Percentiles rank a stretch among this genome's conserved stretches.
phyloP scores from a whole-genome alignment of 2,113 vertebrate species.

The Gavialis gangeticus region DNA sequence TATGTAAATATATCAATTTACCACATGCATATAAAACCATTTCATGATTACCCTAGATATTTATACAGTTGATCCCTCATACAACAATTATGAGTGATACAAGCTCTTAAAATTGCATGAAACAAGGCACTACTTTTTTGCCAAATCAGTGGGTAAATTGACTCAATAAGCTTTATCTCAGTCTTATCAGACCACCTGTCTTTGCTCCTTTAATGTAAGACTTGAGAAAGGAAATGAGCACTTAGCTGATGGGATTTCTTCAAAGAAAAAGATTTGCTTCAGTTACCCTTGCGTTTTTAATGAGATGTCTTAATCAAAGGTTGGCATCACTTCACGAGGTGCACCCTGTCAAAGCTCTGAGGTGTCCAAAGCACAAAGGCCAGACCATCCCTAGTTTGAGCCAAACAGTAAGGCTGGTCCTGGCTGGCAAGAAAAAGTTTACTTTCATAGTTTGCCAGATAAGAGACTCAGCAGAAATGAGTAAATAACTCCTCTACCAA shows the following conservation, averaged over 20 bases:
- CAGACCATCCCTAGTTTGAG: neutral
- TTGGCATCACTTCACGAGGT: conserved; percentile 60
- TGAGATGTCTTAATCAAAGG: conserved; percentile 56
- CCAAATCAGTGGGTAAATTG: conserved; percentile 56
- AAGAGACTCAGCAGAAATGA: neutral
- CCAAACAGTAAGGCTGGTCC: conserved; percentile 52
- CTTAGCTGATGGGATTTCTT: conserved; percentile 67
- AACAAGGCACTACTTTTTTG: conserved; percentile 27
- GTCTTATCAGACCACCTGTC: conserved; percentile 69
- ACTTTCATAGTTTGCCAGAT: neutral
- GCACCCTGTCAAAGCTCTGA: conserved; percentile 48
- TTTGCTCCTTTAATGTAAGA: conserved; percentile 62
- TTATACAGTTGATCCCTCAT: conserved; percentile 31
- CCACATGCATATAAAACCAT: conserved; percentile 22
- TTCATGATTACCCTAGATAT: conserved; percentile 42
- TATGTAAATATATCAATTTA: conserved; percentile 63
- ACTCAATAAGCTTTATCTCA: conserved; percentile 59
- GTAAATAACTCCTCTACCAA: neutral
- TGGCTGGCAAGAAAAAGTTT: conserved; percentile 18
- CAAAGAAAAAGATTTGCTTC: conserved; percentile 72
- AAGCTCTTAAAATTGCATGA: conserved; percentile 42
- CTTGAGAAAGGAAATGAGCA: conserved; percentile 69
- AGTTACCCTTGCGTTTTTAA: conserved; percentile 66
- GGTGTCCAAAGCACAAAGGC: conserved; percentile 45
- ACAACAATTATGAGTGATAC: conserved; percentile 39